Evolutionary conservation across 2,113 vertebrate genomes (phyloP), one percentile per base, ranked within the genome.

Genomic region (Phrynosoma blainvillii): DNA sequence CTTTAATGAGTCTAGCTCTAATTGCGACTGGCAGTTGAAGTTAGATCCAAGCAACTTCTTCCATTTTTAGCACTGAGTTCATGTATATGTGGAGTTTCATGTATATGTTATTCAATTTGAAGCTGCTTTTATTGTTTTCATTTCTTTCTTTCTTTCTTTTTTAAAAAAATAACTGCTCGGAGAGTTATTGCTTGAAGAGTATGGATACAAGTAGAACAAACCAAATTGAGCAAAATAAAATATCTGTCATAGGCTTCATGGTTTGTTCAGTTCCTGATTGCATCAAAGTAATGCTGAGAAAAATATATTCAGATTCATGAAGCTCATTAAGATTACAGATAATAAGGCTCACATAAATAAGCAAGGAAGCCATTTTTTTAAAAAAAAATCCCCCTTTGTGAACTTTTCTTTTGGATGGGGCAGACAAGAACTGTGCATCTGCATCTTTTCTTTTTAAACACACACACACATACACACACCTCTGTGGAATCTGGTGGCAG

Each of bases 401-500:
- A 71, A 86, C 14, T 3, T 82, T 87, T 85, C 14, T 54, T 86
- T 79, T 74, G 25, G 79, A 54, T 3, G 16, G 20, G 77, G 75
- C 23, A 71, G 78, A 87, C 77, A 20, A 20, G 65, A 1, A 86
- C 40, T 66, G 87, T 84, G 84, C 14, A 32, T 91, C 90, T 42
- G 42, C 85, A 77, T 81, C 10, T 71, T 83, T 74, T 14, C 47
- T 40, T 54, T 25, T 0, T 18, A 27, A 66, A 85, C 88, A 92
- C 88, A 87, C 87, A 88, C 90, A 42, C 47, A 47, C 47, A 91
- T 52, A 87, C 87, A 88, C 90, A 42, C 47, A 47, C 47, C 91
- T 52, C 66, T 92, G 66, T 40, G 74, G 90, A 94, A 91, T 88
- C 83, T 88, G 75, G 20, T 65, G 88, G 30, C 71, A 91, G 27